Percentiles rank a stretch among this genome's conserved stretches.
Evolutionary conservation across 2,113 vertebrate genomes (phyloP).

Genomic region (Rhabdomys dilectus): DNA sequence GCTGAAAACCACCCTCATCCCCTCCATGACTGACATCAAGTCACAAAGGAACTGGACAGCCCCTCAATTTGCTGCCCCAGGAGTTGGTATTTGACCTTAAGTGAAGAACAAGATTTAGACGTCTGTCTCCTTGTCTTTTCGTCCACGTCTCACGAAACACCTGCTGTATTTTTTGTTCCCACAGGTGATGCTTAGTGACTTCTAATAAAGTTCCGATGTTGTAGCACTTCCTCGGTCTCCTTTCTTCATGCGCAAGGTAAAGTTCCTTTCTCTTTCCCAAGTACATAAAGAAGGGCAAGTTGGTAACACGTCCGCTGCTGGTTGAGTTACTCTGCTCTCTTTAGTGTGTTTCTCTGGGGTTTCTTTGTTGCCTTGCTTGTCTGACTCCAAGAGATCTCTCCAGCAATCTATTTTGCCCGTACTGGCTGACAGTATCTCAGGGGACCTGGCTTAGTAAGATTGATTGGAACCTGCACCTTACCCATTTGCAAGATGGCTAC

Average conservation of each 20-base stretch:
- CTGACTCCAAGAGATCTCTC: constrained; percentile 74
- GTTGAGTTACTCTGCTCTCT: constrained; percentile 64
- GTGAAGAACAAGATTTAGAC: constrained; percentile 51
- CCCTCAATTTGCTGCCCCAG: background rate
- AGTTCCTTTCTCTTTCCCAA: background rate
- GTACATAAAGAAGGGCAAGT: background rate
- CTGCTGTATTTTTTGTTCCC: constrained; percentile 8
- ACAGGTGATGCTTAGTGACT: constrained; percentile 30
- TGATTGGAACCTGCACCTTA: constrained; percentile 93
- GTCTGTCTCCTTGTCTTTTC: background rate
- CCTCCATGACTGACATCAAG: constrained; percentile 25
- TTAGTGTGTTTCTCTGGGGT: background rate
- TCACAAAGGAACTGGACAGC: background rate
- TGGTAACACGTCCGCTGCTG: constrained; percentile 5
- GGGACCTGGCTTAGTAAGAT: constrained; percentile 90
- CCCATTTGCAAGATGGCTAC: constrained; percentile 93
- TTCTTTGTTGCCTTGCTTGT: background rate
- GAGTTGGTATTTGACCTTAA: constrained; percentile 55
- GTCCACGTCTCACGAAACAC: background rate
- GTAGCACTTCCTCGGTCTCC: constrained; percentile 22
- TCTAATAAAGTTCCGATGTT: background rate
- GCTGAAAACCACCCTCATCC: background rate
- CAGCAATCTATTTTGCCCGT: constrained; percentile 89
- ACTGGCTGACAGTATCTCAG: constrained; percentile 91
- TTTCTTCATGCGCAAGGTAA: constrained; percentile 56